Evolutionary conservation across 2,797 vertebrate species (phyloP).

Genomic region (Eurystomus glaucurus): DNA sequence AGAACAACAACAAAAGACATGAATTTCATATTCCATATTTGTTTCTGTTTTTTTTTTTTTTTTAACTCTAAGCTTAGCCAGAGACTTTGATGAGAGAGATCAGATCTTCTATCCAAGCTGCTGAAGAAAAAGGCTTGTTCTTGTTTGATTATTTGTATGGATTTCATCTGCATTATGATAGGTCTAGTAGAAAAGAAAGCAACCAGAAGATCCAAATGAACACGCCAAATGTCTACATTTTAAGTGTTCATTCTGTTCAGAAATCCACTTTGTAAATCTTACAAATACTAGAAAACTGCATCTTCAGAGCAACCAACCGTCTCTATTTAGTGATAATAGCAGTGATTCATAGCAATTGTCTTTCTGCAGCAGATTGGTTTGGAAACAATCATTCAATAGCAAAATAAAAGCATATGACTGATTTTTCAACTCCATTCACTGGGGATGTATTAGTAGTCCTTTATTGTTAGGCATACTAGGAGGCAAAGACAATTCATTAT

Average conservation of each 20-base stretch:
- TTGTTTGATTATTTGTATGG: not conserved
- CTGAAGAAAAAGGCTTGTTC: not conserved
- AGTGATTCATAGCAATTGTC: not conserved
- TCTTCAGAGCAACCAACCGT: constrained; percentile 1
- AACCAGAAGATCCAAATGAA: not conserved
- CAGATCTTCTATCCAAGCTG: not conserved
- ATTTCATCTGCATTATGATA: not conserved
- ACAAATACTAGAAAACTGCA: not conserved
- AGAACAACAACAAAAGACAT: not conserved
- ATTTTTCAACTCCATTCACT: constrained; percentile 16
- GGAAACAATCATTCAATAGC: constrained; percentile 37
- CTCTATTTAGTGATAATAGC: not conserved
- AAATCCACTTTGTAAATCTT: not conserved
- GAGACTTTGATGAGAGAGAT: not conserved
- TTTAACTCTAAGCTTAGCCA: not conserved
- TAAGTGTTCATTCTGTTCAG: not conserved
- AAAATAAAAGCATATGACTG: constrained; percentile 10
- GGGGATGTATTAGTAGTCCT: not conserved
- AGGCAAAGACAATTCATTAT: not conserved
- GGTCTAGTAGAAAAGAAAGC: not conserved
- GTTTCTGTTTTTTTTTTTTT: not conserved
- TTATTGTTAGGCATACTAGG: not conserved
- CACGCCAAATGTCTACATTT: not conserved
- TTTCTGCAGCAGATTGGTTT: constrained; percentile 28
- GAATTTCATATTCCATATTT: not conserved